Conservation (phyloP, 2,797 vertebrate genomes). For the Peromyscus aztecus region DNA sequence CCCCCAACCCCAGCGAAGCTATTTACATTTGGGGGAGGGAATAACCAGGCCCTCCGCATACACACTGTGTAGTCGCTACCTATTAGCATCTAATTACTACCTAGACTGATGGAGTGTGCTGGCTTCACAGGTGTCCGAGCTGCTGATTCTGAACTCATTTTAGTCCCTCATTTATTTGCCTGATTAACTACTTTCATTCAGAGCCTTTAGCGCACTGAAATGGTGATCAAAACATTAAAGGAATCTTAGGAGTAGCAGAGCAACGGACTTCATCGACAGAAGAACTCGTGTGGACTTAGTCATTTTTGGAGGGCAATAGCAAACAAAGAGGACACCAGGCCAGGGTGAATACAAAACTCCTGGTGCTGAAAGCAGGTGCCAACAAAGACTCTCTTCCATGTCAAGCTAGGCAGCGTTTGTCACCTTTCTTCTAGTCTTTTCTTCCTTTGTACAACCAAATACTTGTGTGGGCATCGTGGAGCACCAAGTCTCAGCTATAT, state of each 20-base stretch:
- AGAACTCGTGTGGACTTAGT: neutral
- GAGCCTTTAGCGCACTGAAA: constrained; percentile 33
- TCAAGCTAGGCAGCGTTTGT: accelerated
- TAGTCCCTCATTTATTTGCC: constrained; percentile 53
- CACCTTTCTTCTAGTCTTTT: neutral
- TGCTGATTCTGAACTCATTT: constrained; percentile 29
- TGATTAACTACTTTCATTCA: constrained; percentile 59
- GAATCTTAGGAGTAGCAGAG: constrained; percentile 11
- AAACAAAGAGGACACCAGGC: neutral
- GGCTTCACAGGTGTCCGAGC: neutral
- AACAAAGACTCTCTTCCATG: neutral
- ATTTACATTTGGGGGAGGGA: neutral
- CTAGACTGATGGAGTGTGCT: neutral
- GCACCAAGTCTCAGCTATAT: neutral
- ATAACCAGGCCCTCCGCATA: accelerated
- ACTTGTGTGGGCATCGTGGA: accelerated
- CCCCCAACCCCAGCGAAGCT: neutral
- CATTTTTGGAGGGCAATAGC: neutral
- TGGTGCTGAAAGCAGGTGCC: neutral
- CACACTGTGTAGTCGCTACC: neutral
- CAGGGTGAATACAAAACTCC: neutral
- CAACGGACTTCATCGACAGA: neutral
- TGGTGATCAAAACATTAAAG: constrained; percentile 51
- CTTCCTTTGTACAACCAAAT: neutral
- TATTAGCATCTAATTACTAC: neutral